These are phyloP conservation scores for Rhombomys opimus DNA, from an alignment of 2,113 vertebrate genomes.

Conservation along the genomic window DNA sequence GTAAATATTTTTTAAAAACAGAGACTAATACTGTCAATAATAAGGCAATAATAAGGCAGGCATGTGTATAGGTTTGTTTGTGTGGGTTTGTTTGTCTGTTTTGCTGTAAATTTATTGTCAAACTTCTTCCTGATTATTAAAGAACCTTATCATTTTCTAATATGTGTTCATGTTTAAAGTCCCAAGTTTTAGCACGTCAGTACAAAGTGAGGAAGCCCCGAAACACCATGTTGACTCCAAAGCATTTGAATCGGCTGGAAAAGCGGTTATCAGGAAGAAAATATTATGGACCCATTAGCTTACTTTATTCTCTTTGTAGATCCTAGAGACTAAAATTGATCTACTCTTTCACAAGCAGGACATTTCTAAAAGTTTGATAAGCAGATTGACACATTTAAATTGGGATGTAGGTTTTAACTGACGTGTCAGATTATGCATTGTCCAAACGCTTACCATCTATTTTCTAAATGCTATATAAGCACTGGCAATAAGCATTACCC, in stretches of 20 bases:
- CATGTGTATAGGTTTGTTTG: neutral
- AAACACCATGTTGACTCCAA: constrained; percentile 11
- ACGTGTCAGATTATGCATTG: no score
- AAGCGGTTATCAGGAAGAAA: constrained; percentile 30
- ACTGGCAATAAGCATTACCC: no score
- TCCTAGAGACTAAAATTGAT: constrained; percentile 52
- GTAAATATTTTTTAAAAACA: neutral
- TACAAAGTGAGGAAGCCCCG: neutral
- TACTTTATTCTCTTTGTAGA: neutral
- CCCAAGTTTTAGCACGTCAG: neutral
- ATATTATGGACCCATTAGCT: neutral
- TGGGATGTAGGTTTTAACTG: neutral
- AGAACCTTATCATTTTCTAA: neutral
- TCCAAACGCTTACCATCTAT: neutral
- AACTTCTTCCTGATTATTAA: neutral
- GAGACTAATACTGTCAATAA: neutral
- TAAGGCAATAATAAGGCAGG: neutral
- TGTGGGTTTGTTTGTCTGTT: neutral
- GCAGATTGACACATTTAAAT: constrained; percentile 10
- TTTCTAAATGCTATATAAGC: no score
- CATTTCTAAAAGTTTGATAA: constrained; percentile 47
- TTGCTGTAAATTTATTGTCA: constrained; percentile 2
- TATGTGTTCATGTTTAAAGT: constrained; percentile 13
- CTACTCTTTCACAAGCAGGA: constrained; percentile 42
- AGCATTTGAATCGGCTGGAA: constrained; percentile 43